These are phyloP conservation scores for Marmota monax DNA, from an alignment of 2,113 vertebrate species.

Conservation along the genomic window DNA sequence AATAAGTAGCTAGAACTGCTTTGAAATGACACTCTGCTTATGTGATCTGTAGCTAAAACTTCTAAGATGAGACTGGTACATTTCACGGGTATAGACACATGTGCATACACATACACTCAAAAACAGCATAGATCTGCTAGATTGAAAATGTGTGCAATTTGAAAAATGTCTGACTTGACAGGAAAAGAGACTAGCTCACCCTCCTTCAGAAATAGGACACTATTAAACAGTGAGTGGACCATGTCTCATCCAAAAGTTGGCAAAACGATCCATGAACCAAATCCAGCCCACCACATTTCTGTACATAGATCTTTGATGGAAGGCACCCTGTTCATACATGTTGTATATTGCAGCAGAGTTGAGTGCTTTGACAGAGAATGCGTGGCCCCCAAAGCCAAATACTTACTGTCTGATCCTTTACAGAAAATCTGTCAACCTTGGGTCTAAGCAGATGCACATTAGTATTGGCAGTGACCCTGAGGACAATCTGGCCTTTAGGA, in stretches of 20 bases:
- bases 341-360: background rate
- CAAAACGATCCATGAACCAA: background rate
- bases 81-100: background rate
- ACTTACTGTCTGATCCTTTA: background rate
- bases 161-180: background rate
- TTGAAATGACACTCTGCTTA: background rate
- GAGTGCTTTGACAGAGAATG: background rate
- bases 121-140: background rate
- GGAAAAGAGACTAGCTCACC: background rate
- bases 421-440: background rate
- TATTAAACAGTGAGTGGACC: background rate
- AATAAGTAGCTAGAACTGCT: background rate
- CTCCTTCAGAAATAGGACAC: background rate
- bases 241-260: rapidly evolving
- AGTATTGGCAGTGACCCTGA: background rate
- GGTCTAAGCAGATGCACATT: background rate
- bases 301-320: background rate
- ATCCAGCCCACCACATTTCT: background rate
- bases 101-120: background rate
- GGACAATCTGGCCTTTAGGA: background rate
- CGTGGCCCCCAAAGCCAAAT: background rate
- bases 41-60: background rate
- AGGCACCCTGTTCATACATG: rapidly evolving
- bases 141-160: background rate
- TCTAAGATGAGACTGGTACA: background rate